Conservation (phyloP, 1,140 invertebrate species). For the Diabrotica undecimpunctata region DNA sequence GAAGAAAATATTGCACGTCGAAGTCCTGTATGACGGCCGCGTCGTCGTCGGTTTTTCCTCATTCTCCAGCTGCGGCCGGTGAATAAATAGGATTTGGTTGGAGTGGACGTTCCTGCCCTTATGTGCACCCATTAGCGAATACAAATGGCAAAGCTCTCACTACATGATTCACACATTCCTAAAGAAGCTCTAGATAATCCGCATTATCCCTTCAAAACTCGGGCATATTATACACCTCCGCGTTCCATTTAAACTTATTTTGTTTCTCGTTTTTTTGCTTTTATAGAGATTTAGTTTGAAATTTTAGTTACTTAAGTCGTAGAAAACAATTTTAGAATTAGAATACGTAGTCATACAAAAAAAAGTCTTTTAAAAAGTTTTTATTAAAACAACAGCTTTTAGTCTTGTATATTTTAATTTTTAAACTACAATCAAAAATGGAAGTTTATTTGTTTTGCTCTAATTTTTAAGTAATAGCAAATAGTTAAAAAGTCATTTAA, state of each 20-base stretch:
- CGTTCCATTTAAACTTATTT: constrained; percentile 28
- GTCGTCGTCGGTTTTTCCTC: constrained; percentile 13
- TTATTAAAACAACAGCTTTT: too few relatives aligned
- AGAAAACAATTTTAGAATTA: too few relatives aligned
- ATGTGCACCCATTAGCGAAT: constrained; percentile 38
- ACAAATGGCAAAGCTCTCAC: constrained; percentile 41
- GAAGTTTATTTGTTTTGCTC: too few relatives aligned
- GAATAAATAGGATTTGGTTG: constrained; percentile 39
- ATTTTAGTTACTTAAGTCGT: too few relatives aligned
- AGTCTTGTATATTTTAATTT: too few relatives aligned
- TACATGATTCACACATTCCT: constrained; percentile 43
- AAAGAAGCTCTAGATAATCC: constrained; percentile 38
- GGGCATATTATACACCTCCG: constrained; percentile 31
- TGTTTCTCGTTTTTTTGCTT: constrained; percentile 20
- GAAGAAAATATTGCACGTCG: neutral
- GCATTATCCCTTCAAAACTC: constrained; percentile 34
- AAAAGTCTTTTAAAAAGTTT: too few relatives aligned
- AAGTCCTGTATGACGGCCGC: neutral
- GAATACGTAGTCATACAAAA: too few relatives aligned
- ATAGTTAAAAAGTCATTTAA: too few relatives aligned
- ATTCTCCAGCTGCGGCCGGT: constrained; percentile 23
- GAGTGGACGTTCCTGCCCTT: constrained; percentile 33
- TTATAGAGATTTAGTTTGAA: constrained; percentile 5
- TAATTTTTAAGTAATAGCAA: too few relatives aligned
- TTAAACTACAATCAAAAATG: too few relatives aligned